These are phyloP conservation scores for Sipha maydis DNA, from an alignment of 2,888 invertebrate species.

Conservation along the genomic window DNA sequence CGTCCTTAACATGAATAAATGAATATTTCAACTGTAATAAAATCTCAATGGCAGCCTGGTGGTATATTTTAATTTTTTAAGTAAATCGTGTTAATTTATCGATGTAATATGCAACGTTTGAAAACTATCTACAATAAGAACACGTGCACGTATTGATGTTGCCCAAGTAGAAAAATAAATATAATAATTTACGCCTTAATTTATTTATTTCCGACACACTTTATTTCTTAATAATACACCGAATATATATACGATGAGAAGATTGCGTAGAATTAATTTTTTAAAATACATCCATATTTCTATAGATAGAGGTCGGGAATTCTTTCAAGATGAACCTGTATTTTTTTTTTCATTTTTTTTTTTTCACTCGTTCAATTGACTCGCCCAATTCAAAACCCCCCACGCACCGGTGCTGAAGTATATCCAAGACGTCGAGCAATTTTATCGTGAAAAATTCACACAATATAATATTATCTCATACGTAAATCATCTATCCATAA, in stretches of 20 bases:
- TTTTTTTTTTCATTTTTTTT: not conserved
- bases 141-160: too few species aligned
- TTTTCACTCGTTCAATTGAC: slow-evolving; percentile 40
- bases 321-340: slow-evolving; percentile 34
- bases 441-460: not conserved
- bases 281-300: slow-evolving; percentile 19
- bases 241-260: not conserved
- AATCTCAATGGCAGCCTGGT: too few species aligned
- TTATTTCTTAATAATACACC: slow-evolving; percentile 15
- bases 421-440: slow-evolving; percentile 19
- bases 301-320: slow-evolving; percentile 46
- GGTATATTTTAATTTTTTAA: too few species aligned
- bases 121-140: not conserved
- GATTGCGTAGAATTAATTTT: slow-evolving; percentile 19
- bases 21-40: too few species aligned
- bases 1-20: too few species aligned
- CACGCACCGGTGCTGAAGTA: slow-evolving; percentile 30
- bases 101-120: too few species aligned
- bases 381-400: slow-evolving; percentile 48
- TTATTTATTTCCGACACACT: not conserved
- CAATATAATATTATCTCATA: too few species aligned
- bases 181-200: not conserved
- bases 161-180: too few species aligned
- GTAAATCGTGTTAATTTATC: too few species aligned
- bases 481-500: not conserved